phyloP scores from a whole-genome alignment of 2,888 invertebrate species.

The Epinotia bilunana region DNA sequence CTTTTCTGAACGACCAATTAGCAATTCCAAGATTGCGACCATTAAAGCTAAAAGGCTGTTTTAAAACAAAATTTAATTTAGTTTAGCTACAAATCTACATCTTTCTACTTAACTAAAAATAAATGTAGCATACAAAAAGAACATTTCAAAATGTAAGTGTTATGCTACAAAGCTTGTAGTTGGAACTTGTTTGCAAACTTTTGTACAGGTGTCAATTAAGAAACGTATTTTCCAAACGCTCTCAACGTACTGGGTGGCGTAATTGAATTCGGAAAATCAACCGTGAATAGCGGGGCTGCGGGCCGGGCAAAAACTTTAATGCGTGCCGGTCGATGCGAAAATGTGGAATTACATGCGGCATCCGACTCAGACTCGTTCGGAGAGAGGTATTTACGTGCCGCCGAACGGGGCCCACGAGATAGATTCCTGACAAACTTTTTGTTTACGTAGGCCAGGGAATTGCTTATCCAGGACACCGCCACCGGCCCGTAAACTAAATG shows the following conservation, averaged over 20 bases:
- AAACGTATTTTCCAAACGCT: constrained; percentile 71
- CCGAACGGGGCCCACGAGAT: constrained; percentile 59
- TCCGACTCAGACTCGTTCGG: constrained; percentile 67
- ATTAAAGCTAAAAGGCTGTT: too few relatives aligned
- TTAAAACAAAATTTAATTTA: too few relatives aligned
- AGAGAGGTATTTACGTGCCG: constrained; percentile 74
- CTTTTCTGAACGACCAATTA: too few relatives aligned
- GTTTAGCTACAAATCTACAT: too few relatives aligned
- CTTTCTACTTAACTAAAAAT: too few relatives aligned
- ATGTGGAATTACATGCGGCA: constrained; percentile 74
- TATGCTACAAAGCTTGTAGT: constrained; percentile 47
- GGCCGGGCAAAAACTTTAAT: constrained; percentile 76
- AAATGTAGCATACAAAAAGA: too few relatives aligned
- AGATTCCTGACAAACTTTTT: constrained; percentile 63
- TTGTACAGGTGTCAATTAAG: constrained; percentile 67
- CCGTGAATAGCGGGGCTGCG: constrained; percentile 61
- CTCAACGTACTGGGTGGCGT: constrained; percentile 71
- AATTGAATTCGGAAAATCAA: constrained; percentile 78
- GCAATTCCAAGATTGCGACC: too few relatives aligned
- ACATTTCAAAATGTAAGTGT: too few relatives aligned
- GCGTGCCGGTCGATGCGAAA: constrained; percentile 72
- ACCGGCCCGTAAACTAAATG: constrained; percentile 52
- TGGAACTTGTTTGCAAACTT: neutral
- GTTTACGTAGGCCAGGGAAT: constrained; percentile 53
- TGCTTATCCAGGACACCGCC: constrained; percentile 55